Base-by-base conservation (phyloP, 2,797 vertebrate genomes). In the Amblyopsis hoosieri region DNA sequence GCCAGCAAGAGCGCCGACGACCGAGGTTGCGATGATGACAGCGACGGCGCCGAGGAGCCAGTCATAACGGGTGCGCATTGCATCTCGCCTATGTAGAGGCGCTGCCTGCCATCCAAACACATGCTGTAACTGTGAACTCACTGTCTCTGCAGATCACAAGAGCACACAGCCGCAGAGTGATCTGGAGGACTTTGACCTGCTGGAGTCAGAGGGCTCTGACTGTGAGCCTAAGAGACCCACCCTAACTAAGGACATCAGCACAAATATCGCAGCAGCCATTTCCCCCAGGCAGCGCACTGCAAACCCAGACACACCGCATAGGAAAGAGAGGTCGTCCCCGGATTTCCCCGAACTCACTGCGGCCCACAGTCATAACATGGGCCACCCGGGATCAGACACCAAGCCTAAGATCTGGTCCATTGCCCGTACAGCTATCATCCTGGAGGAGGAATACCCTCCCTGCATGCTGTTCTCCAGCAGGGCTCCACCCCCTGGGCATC, bases 381-480 rank as follows among this genome's bases (percentile, higher is more conserved):
- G 17, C 52, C 82, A 91, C 75, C 89, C 82, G 74, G 89, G 82
- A 31, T 72, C 86, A 60, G 92, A 94, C 60, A 78, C 62, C 79
- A 99, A 98, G 79, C 94, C 96, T 48, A 99, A 98, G 90, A 98
- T 99, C 67, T 99, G 98, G 98, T 99, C 98, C 11, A 94, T 98
- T 51, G 97, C 97, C 37, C 96, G 95, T 84, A 98, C 97, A 0
- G 97, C 96, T 13, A 96, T 91, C 67, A 48, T 67, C 60, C 15
- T 78, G 71, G 93, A 95, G 89, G 88, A 91, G 37, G 95, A 96
- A 59, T 97, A 94, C 76, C 92, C 94, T 0, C 94, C 96, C 0
- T 99, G 97, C 80, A 98, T 98, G 96, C 90, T 97, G 75, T 82
- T 80, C 76, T 91, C 75, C 63, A 91, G 8, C 68, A 90, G 62